Percentiles rank a stretch among this genome's conserved stretches.
Conservation (phyloP, 2,888 invertebrate genomes). For the Amiota communis region DNA sequence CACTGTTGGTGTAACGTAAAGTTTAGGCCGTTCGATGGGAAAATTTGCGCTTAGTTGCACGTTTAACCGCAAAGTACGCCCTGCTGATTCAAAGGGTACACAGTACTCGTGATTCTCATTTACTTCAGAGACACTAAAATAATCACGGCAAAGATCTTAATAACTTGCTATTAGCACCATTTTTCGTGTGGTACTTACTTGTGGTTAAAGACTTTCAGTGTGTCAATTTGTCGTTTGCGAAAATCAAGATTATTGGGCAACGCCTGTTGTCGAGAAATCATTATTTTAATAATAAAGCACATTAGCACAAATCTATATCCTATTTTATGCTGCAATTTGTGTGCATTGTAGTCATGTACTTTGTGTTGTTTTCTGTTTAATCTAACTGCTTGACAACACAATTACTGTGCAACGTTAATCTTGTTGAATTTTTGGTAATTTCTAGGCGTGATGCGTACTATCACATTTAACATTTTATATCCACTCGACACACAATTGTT, state of each 20-base stretch:
- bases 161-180: neutral
- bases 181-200: slow-evolving; percentile 75
- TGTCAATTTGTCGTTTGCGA: slow-evolving; percentile 85
- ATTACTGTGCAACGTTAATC: too few relatives aligned
- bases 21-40: slow-evolving; percentile 83
- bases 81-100: slow-evolving; percentile 80
- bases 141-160: neutral
- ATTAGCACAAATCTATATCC: too few relatives aligned
- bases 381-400: too few relatives aligned
- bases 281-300: slow-evolving; percentile 36
- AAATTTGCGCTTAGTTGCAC: slow-evolving; percentile 81
- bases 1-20: slow-evolving; percentile 80
- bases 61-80: slow-evolving; percentile 79
- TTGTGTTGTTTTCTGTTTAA: too few relatives aligned
- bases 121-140: slow-evolving; percentile 80
- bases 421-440: too few relatives aligned
- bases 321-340: too few relatives aligned
- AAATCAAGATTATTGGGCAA: slow-evolving; percentile 28
- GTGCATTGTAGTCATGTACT: too few relatives aligned
- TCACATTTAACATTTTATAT: too few relatives aligned
- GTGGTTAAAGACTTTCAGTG: slow-evolving; percentile 87
- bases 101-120: slow-evolving; percentile 82
- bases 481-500: too few relatives aligned
- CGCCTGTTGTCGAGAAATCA: slow-evolving; percentile 43
- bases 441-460: too few relatives aligned